Percentiles rank a stretch among this genome's conserved stretches.
phyloP scores from a whole-genome alignment of 2,113 vertebrate genomes.

The Boleophthalmus pectinirostris region DNA sequence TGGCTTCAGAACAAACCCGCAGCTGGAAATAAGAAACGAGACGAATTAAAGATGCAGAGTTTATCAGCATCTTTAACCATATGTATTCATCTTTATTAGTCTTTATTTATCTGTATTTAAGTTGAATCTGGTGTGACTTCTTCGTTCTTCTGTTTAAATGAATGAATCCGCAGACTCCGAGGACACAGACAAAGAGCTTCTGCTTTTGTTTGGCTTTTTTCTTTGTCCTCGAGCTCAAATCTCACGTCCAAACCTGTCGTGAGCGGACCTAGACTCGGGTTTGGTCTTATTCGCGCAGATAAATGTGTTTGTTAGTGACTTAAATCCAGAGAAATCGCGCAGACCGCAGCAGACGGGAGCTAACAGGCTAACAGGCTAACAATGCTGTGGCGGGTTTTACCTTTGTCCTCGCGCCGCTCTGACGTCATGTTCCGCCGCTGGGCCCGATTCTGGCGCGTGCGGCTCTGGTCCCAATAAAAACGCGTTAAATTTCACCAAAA shows the following conservation, averaged over 20 bases:
- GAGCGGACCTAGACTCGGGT: neutral
- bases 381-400: conserved; percentile 27
- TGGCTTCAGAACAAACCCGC: neutral
- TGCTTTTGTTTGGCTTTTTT: neutral
- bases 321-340: neutral
- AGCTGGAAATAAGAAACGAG: neutral
- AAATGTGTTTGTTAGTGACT: neutral
- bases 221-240: neutral
- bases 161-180: neutral
- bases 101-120: too few species aligned
- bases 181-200: neutral
- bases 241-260: neutral
- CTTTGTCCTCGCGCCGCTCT: conserved; percentile 71
- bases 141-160: neutral
- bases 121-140: too few species aligned
- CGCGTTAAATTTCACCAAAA: neutral
- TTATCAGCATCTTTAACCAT: too few species aligned
- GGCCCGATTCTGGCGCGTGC: conserved; percentile 11
- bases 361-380: conserved; percentile 21
- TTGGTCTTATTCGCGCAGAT: neutral
- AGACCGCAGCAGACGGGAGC: neutral
- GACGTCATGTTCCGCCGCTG: conserved; percentile 54
- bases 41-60: too few species aligned
- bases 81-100: too few species aligned
- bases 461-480: neutral